Conservation (phyloP, 2,797 vertebrate genomes). For the Fringilla coelebs region DNA sequence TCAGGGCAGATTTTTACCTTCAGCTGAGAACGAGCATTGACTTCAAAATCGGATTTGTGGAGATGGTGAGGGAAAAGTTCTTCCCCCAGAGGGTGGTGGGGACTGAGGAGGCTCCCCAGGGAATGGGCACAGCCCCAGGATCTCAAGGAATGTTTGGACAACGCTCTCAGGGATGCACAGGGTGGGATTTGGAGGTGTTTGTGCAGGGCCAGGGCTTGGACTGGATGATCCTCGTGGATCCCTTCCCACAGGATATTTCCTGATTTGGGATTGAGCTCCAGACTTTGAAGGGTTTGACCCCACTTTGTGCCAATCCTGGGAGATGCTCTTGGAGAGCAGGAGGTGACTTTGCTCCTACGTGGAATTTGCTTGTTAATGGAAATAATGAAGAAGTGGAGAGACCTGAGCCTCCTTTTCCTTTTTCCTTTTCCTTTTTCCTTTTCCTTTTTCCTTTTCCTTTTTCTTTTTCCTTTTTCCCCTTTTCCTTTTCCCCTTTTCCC, state of each 20-base stretch:
- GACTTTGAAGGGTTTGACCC: neutral
- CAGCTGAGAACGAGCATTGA: neutral
- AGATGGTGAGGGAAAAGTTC: neutral
- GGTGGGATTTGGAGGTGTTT: neutral
- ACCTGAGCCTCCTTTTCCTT: neutral
- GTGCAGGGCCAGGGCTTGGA: neutral
- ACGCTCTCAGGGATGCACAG: rapidly evolving
- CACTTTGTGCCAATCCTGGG: neutral
- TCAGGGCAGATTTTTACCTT: neutral
- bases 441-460: neutral
- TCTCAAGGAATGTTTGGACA: neutral
- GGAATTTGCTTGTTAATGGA: neutral
- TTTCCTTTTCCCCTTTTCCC: rapidly evolving
- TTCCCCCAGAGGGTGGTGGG: neutral
- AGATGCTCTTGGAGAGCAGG: neutral
- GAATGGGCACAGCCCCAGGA: too few species aligned
- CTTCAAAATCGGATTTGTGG: neutral
- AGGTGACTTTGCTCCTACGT: rapidly evolving
- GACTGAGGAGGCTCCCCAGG: neutral
- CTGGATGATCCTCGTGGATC: neutral
- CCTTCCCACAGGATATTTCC: neutral
- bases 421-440: too few species aligned
- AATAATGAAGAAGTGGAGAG: neutral
- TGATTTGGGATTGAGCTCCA: neutral
- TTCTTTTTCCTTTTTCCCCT: too few species aligned